Evolutionary conservation across 2,888 invertebrate species (phyloP), one percentile per base, ranked within the genome.

Genomic region (Eupithecia dodoneata): DNA sequence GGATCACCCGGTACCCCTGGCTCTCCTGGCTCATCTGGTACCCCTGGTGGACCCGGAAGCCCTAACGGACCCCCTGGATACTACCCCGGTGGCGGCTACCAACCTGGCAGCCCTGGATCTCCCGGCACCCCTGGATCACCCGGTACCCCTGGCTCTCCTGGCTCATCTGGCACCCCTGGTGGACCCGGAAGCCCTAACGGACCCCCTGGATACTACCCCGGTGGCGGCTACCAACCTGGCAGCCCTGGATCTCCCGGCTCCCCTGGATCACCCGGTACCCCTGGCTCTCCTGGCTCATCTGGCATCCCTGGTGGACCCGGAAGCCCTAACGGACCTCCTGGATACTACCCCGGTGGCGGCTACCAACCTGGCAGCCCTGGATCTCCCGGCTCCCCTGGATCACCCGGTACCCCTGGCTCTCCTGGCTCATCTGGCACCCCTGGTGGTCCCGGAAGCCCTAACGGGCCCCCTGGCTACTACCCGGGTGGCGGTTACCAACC

Each of bases 81-180:
- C 67, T 67, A 67, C 67, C 67, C 67, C 3, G 67, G 67, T 15
- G 44, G 66, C 5, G 44, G 66, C 5, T 66, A 67, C 45, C 45
- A 67, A 67, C 67, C 67, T 55, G 80, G 81, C 75, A 79, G 80
- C 7, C 84, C 86, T 41, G 85, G 83, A 3, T 67, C 52, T 49
- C 85, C 83, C 10, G 81, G 77, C 7, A 77, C 78, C 52, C 83
- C 85, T 2, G 84, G 85, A 9, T 45, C 79, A 5, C 72, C 77
- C 0, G 77, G 85, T 18, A 74, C 79, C 49, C 86, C 87, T n/a
- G 90, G 83, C 77, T 85, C 94, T 90, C 80, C 85, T 9, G 85
- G 85, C 85, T 9, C 18, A 10, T 79, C 77, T 77, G 85, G 66
- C 81, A 41, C 47, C 13, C 87, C 87, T 3, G 83, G 84, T 0